These are phyloP conservation scores for Drosophila eohydei DNA, from an alignment of 2,888 invertebrate species.

Conservation along the genomic window DNA sequence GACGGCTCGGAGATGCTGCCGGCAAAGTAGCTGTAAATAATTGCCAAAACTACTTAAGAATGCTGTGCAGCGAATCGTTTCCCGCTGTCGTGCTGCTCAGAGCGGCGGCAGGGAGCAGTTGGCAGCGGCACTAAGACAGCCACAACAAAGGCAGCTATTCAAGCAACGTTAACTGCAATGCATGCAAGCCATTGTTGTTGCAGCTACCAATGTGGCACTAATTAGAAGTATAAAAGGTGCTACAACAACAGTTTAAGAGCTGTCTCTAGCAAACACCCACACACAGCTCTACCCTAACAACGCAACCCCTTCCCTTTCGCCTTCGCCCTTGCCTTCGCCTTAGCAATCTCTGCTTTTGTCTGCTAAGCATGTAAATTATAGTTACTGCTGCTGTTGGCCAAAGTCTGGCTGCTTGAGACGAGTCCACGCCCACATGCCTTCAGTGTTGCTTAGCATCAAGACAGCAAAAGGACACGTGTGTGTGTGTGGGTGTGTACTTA, in stretches of 20 bases:
- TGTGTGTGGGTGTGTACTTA: constrained; percentile 8
- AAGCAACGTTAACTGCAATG: constrained; percentile 62
- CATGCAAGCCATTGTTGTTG: constrained; percentile 46
- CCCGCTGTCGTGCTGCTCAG: constrained; percentile 19
- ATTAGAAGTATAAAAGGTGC: constrained; percentile 81
- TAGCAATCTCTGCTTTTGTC: constrained; percentile 54
- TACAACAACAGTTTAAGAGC: constrained; percentile 63
- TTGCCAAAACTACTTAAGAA: constrained; percentile 82
- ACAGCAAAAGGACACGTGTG: not conserved
- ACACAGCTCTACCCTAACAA: not conserved
- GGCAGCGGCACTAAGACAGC: constrained; percentile 30
- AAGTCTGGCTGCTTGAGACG: constrained; percentile 60
- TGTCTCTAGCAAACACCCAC: constrained; percentile 26
- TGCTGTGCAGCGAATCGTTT: constrained; percentile 71
- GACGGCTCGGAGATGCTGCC: constrained; percentile 21
- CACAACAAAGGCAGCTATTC: constrained; percentile 65
- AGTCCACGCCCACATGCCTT: constrained; percentile 25
- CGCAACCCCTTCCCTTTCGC: not conserved
- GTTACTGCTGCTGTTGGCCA: constrained; percentile 36
- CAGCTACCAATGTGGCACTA: constrained; percentile 75
- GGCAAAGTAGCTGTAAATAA: constrained; percentile 79
- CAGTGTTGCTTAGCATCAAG: constrained; percentile 19
- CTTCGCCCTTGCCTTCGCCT: constrained; percentile 3
- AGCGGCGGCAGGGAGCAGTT: constrained; percentile 3
- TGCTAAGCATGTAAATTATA: constrained; percentile 71